phyloP scores from a whole-genome alignment of 2,797 vertebrate genomes.

The Lepidocolaptes lacrymiger region DNA sequence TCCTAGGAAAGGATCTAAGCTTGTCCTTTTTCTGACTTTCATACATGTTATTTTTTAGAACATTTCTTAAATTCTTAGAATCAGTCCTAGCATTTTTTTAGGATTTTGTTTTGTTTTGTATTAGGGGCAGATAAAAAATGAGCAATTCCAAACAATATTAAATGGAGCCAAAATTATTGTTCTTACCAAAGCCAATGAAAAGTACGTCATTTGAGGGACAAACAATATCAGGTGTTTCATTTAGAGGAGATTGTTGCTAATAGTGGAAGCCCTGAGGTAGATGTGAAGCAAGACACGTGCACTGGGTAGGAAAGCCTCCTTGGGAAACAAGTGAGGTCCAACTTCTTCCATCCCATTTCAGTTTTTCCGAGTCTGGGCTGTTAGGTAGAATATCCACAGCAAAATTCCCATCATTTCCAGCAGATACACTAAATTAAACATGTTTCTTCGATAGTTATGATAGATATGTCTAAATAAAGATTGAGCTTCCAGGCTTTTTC shows the following conservation, averaged over 20 bases:
- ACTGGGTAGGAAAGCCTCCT: neutral
- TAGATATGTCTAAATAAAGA: neutral
- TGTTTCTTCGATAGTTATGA: neutral
- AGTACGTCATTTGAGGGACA: neutral
- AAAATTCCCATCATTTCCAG: neutral
- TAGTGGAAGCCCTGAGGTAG: neutral
- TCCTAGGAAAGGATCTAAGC: neutral
- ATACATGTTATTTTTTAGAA: neutral
- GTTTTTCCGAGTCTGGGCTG: neutral
- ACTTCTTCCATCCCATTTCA: neutral
- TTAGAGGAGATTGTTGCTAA: neutral
- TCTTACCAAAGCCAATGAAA: neutral
- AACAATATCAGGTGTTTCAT: neutral
- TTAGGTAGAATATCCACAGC: neutral
- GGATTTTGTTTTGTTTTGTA: neutral
- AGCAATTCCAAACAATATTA: neutral
- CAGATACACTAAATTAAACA: neutral
- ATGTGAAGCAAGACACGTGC: fast-evolving
- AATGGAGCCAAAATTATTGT: neutral
- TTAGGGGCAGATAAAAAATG: neutral
- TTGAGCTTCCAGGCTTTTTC: neutral
- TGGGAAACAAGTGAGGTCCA: neutral
- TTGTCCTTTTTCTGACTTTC: neutral
- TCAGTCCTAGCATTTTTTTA: neutral
- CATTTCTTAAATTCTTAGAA: neutral